These are phyloP conservation scores for Tanytarsus gracilentus DNA, from an alignment of 2,888 invertebrate genomes.

Conservation along the genomic window DNA sequence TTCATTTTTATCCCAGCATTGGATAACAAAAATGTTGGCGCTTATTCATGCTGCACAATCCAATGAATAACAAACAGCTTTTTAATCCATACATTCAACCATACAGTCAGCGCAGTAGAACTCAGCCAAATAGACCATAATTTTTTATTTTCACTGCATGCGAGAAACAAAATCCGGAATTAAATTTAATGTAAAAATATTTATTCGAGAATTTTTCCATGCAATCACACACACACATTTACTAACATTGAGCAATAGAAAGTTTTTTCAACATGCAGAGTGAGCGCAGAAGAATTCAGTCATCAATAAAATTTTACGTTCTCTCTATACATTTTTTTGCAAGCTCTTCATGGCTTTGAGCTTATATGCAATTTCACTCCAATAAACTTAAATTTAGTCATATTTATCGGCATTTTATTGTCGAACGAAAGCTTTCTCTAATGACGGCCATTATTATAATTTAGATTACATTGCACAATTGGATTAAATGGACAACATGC, in stretches of 20 bases:
- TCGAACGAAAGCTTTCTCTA: too few species aligned
- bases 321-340: too few species aligned
- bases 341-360: too few species aligned
- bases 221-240: background rate
- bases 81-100: constrained; percentile 22
- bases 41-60: constrained; percentile 7
- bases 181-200: constrained; percentile 18
- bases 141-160: constrained; percentile 23
- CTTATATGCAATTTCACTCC: background rate
- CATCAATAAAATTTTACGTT: background rate
- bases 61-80: constrained; percentile 25
- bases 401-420: too few species aligned
- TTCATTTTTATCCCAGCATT: background rate
- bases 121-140: constrained; percentile 13
- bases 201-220: background rate
- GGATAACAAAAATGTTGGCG: background rate
- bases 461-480: constrained; percentile 23
- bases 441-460: constrained; percentile 2
- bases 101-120: background rate
- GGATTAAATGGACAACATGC: constrained; percentile 29
- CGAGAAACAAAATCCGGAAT: constrained; percentile 16
- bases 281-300: background rate
- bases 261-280: background rate
- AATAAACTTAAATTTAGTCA: too few species aligned
- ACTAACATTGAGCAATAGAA: too few species aligned